Evolutionary conservation across 2,113 vertebrate genomes (phyloP), one percentile per base, ranked within the genome.

Genomic region (Neoarius graeffei): DNA sequence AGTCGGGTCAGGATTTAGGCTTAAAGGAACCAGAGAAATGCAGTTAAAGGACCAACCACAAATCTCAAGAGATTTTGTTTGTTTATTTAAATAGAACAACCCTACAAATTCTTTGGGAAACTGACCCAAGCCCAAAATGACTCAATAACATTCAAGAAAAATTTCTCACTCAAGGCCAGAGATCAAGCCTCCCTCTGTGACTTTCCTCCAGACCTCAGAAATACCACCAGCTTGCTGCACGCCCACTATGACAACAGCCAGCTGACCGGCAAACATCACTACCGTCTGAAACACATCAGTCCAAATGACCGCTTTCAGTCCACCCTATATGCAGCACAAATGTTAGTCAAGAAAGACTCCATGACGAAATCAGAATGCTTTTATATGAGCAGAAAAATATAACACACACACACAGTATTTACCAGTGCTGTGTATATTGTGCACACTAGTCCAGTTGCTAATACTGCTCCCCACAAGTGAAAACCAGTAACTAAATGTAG

Each of bases 291-390:
- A 96, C 76, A 97, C 97, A 64, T 97, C 97, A 0, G 97, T 97
- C 97, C 97, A 97, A 92, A 97, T 96, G 84, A 97, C 97, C 0
- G 97, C 97, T 91, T 97, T 97, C 89, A 97, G 92, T 1, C 97
- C 97, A 1, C 97, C 97, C 97, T 97, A 92, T 17, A 5, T 25
- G 56, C 10, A 67, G n/a, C 1, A 11, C n/a, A 59, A 87, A 66
- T 59, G 59, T 19, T 82, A 42, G 25, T 52, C 13, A 54, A 27
- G 23, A 77, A 56, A 81, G 48, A 81, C 17, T 27, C 20, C 8
- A 27, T n/a, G 4, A 42, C 0, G 17, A 48, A n/a, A 81, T 56
- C 7, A 25, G 10, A 9, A 57, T 27, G 15, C 4, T 23, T 86
- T 83, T 35, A 7, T 8, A 50, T 19, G 23, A 52, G 25, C 6